A percentile compares a stretch with the other conserved stretches of the same genome.
Conservation (phyloP, 2,888 invertebrate genomes). For the Drosophila longiperda region DNA sequence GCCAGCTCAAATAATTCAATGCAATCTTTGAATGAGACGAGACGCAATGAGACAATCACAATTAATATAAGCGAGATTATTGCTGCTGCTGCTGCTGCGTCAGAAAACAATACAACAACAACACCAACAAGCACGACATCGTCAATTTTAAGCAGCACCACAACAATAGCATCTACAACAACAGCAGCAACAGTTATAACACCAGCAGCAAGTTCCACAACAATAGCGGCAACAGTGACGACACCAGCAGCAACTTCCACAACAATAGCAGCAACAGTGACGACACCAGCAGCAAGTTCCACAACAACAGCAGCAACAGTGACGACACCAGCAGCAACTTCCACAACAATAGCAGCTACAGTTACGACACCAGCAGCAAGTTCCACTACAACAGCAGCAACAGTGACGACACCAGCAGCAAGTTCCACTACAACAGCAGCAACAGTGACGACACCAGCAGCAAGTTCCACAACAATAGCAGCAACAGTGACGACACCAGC, state of each 20-base stretch:
- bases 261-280: slow-evolving; percentile 8
- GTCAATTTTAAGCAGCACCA: slow-evolving; percentile 4
- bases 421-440: slow-evolving; percentile 14
- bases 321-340: neutral
- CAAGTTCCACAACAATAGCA: neutral
- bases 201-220: slow-evolving; percentile 4
- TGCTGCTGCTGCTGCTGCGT: slow-evolving; percentile 41
- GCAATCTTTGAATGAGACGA: slow-evolving; percentile 56
- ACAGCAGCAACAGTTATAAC: slow-evolving; percentile 14
- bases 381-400: slow-evolving; percentile 11
- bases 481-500: slow-evolving; percentile 12
- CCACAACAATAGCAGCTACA: neutral
- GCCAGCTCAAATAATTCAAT: slow-evolving; percentile 61
- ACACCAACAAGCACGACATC: slow-evolving; percentile 16
- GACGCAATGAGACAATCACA: slow-evolving; percentile 59
- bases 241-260: slow-evolving; percentile 4
- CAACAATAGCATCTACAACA: slow-evolving; percentile 10
- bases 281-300: slow-evolving; percentile 11
- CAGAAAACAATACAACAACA: slow-evolving; percentile 4
- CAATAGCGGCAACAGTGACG: slow-evolving; percentile 7
- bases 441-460: slow-evolving; percentile 9
- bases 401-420: neutral
- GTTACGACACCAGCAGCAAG: too few species aligned
- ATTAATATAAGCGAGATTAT: slow-evolving; percentile 69
- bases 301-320: slow-evolving; percentile 9